A percentile compares a stretch with the other conserved stretches of the same genome.
These are phyloP conservation scores for Myiotriccus ornatus DNA, from an alignment of 2,797 vertebrate species.

Conservation along the genomic window DNA sequence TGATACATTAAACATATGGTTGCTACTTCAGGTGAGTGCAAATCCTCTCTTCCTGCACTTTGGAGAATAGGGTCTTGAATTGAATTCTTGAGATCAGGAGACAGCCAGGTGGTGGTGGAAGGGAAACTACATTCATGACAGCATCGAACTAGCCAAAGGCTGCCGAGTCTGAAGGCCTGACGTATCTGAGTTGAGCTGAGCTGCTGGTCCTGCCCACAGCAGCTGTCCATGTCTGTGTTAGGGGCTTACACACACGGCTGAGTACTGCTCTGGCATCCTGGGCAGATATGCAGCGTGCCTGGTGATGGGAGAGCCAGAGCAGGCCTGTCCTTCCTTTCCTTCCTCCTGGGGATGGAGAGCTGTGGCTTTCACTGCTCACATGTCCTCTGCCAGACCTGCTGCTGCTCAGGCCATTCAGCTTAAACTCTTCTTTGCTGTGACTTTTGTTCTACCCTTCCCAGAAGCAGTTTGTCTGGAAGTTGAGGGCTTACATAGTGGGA, in stretches of 20 bases:
- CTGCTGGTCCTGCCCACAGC: background rate
- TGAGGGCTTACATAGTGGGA: background rate
- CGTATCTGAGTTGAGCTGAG: background rate
- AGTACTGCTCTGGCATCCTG: background rate
- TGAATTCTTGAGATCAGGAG: background rate
- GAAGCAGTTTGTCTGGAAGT: background rate
- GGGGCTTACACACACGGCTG: fast-evolving
- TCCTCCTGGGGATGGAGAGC: background rate
- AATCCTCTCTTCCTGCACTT: background rate
- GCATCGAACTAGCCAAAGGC: background rate
- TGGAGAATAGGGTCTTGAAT: background rate
- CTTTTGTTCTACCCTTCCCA: background rate
- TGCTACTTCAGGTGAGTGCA: background rate
- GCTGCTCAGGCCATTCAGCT: background rate
- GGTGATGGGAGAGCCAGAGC: background rate
- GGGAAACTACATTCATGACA: background rate
- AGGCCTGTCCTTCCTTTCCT: background rate
- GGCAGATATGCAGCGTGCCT: background rate
- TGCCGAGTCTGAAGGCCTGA: background rate
- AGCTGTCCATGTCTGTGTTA: background rate
- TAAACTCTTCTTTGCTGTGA: background rate
- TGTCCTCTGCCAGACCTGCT: background rate
- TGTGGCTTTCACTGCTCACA: background rate
- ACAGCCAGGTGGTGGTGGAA: background rate
- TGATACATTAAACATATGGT: background rate